Conservation (phyloP, 2,113 vertebrate genomes). For the Geothlypis trichas region DNA sequence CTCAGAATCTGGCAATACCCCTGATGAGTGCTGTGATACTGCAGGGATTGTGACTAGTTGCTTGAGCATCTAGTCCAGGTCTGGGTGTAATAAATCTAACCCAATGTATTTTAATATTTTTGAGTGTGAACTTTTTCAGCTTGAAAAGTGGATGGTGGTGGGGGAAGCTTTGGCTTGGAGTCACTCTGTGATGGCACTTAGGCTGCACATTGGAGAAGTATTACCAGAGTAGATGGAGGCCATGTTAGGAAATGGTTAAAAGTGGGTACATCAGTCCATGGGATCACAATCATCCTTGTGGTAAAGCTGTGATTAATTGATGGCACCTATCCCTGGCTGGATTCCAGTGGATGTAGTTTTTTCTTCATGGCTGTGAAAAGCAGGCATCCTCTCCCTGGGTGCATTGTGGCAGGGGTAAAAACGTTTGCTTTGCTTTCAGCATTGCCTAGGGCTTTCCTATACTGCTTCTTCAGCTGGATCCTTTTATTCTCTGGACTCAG, state of each 20-base stretch:
- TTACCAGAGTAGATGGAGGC: not conserved
- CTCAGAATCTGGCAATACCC: not conserved
- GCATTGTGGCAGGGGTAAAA: accelerated
- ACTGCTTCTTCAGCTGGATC: not conserved
- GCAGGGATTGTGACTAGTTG: not conserved
- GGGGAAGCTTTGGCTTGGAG: not conserved
- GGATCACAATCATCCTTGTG: not conserved
- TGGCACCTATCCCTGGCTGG: not conserved
- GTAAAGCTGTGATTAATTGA: not conserved
- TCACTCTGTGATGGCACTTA: not conserved
- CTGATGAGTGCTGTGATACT: not conserved
- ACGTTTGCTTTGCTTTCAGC: not conserved
- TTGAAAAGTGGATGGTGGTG: not conserved
- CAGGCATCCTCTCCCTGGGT: not conserved
- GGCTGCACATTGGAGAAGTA: not conserved
- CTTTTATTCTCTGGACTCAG: not conserved
- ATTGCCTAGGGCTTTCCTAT: not conserved
- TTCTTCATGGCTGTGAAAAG: not conserved
- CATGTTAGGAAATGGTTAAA: not conserved
- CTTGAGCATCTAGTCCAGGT: not conserved
- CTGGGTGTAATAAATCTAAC: not conserved
- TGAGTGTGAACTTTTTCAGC: not conserved
- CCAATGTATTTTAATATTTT: not conserved
- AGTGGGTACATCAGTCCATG: not conserved
- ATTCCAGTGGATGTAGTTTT: not conserved